phyloP scores from a whole-genome alignment of 1,140 invertebrate species.

The Cotesia vestalis region DNA sequence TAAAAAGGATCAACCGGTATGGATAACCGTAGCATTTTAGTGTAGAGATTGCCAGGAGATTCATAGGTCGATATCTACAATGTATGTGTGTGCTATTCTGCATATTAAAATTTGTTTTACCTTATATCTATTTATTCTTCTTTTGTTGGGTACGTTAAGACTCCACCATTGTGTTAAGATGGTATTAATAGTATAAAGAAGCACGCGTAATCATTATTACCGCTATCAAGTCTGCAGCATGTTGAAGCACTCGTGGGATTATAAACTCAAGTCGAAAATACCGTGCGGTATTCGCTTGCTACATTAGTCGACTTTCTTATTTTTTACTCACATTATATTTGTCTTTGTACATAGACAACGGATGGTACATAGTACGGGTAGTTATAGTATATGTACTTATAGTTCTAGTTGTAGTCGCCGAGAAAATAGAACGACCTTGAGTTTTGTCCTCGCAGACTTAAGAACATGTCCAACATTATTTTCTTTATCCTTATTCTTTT shows the following conservation, averaged over 20 bases:
- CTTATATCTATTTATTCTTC: too few relatives aligned
- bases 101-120: too few relatives aligned
- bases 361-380: slow-evolving; percentile 4
- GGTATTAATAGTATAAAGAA: slow-evolving; percentile 38
- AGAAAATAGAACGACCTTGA: slow-evolving; percentile 61
- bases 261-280: not conserved
- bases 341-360: not conserved
- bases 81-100: slow-evolving; percentile 10
- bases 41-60: slow-evolving; percentile 6
- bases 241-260: slow-evolving; percentile 3
- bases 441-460: slow-evolving; percentile 45
- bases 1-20: not conserved
- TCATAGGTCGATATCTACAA: slow-evolving; percentile 10
- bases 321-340: not conserved
- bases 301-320: slow-evolving; percentile 9
- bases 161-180: slow-evolving; percentile 48
- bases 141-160: slow-evolving; percentile 11
- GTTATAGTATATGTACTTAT: not conserved
- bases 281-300: slow-evolving; percentile 24
- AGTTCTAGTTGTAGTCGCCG: slow-evolving; percentile 41
- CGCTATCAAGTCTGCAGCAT: slow-evolving; percentile 24
- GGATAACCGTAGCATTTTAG: slow-evolving; percentile 23
- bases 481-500: slow-evolving; percentile 2
- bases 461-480: slow-evolving; percentile 3
- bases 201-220: slow-evolving; percentile 45